Evolutionary conservation across 2,113 vertebrate genomes (phyloP).

Genomic region (Cochlearius cochlearius): DNA sequence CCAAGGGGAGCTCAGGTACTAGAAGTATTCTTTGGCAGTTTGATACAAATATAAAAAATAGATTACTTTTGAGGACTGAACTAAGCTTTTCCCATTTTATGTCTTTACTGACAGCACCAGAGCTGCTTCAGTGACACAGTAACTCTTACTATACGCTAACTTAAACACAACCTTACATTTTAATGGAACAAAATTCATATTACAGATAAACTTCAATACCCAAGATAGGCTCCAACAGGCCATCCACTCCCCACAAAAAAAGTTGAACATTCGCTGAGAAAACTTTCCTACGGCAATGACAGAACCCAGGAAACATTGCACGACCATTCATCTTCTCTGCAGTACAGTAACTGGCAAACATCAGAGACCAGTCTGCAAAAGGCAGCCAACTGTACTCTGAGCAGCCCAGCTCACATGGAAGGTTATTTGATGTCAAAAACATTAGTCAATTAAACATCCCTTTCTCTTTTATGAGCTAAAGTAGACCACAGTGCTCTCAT

Average conservation of each 20-base stretch:
- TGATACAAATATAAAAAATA: constrained; percentile 38
- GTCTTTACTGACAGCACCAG: neutral
- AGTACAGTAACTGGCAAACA: neutral
- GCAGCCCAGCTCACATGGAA: neutral
- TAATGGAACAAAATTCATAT: neutral
- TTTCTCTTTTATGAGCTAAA: neutral
- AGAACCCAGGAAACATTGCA: neutral
- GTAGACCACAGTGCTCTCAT: neutral
- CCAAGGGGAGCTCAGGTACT: constrained; percentile 6
- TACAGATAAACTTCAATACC: neutral
- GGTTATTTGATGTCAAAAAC: neutral
- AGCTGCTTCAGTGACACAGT: constrained; percentile 8
- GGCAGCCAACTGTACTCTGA: neutral
- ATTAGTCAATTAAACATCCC: neutral
- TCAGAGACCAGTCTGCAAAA: neutral
- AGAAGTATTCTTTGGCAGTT: constrained; percentile 56
- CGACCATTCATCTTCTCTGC: neutral
- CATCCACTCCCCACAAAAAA: neutral
- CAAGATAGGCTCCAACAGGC: neutral
- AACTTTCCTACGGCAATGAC: neutral
- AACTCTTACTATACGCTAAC: neutral
- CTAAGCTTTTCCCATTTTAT: neutral
- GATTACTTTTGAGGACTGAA: neutral
- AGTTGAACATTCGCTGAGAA: neutral
- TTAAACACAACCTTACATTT: neutral